Conservation (phyloP, 2,888 invertebrate species). For the Tortricodes alternella region DNA sequence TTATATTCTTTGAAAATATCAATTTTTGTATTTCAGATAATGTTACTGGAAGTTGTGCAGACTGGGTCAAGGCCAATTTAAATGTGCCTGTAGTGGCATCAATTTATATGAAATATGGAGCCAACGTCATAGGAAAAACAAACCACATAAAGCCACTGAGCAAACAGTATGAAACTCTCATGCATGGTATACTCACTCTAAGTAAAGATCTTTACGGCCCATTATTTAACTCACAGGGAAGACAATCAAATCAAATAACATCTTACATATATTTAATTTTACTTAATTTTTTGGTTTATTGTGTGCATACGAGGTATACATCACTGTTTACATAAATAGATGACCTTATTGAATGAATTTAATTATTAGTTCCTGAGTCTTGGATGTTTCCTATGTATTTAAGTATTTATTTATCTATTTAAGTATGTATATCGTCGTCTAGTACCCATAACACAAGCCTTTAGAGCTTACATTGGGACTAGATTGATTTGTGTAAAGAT, state of each 20-base stretch:
- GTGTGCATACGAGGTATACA: too few species aligned
- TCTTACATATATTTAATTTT: too few species aligned
- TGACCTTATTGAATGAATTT: too few species aligned
- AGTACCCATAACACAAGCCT: too few species aligned
- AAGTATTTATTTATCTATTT: too few species aligned
- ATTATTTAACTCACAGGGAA: constrained; percentile 44
- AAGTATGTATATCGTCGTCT: too few species aligned
- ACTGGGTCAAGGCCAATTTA: constrained; percentile 68
- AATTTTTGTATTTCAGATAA: constrained; percentile 52
- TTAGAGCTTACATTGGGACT: too few species aligned
- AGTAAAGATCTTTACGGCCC: constrained; percentile 65
- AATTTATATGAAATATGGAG: constrained; percentile 50
- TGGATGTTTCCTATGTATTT: too few species aligned
- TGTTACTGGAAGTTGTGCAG: constrained; percentile 62
- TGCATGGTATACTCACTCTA: constrained; percentile 54
- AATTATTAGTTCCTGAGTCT: too few species aligned
- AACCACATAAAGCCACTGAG: constrained; percentile 48
- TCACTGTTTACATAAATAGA: too few species aligned
- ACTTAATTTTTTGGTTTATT: too few species aligned
- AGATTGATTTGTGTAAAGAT: too few species aligned
- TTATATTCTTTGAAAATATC: background rate
- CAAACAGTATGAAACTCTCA: constrained; percentile 50
- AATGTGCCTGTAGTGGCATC: constrained; percentile 70
- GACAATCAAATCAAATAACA: background rate
- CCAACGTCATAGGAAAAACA: constrained; percentile 46